phyloP scores from a whole-genome alignment of 2,888 invertebrate species.

The Meta bourneti region DNA sequence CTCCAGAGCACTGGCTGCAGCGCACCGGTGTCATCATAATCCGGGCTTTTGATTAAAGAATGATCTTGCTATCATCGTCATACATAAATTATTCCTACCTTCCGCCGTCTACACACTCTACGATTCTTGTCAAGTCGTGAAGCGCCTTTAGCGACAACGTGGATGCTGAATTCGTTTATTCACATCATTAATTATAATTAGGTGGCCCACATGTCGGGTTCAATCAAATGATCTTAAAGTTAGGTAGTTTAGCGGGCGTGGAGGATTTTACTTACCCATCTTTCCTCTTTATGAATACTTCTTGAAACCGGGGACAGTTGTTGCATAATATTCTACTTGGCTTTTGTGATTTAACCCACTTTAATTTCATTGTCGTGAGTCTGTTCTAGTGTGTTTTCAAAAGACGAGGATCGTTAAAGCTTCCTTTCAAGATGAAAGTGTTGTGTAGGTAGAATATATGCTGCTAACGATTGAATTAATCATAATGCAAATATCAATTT shows the following conservation, averaged over 20 bases:
- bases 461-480: no score
- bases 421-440: no score
- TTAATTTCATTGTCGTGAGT: not conserved
- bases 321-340: not conserved
- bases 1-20: not conserved
- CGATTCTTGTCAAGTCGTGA: constrained; percentile 35
- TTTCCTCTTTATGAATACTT: not conserved
- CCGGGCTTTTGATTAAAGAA: constrained; percentile 55
- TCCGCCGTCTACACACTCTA: not conserved
- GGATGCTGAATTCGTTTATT: constrained; percentile 35
- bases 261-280: not conserved
- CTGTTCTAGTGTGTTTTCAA: not conserved
- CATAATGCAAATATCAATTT: not conserved
- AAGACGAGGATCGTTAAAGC: no score
- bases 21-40: constrained; percentile 37
- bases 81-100: constrained; percentile 63
- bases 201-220: constrained; percentile 21
- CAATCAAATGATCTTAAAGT: constrained; percentile 1
- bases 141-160: constrained; percentile 20
- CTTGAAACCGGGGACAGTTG: not conserved
- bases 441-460: no score
- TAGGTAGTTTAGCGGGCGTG: not conserved
- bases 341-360: not conserved
- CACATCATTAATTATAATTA: constrained; percentile 64
- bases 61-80: constrained; percentile 25